These are phyloP conservation scores for Mola mola DNA, from an alignment of 2,113 vertebrate genomes.

Conservation along the genomic window DNA sequence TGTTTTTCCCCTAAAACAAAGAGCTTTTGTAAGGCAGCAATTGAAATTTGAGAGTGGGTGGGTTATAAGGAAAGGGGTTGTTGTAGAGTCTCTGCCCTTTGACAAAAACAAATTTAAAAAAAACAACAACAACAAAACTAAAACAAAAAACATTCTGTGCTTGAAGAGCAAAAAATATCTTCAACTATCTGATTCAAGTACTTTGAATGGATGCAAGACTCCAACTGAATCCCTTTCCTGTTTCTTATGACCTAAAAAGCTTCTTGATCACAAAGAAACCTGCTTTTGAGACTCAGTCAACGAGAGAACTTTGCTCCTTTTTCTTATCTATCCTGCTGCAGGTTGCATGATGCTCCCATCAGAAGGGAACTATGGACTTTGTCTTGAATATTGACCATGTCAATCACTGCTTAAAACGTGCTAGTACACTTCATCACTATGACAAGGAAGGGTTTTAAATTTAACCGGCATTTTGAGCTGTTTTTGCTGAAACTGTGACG, in stretches of 20 bases:
- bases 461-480: constrained; percentile 7
- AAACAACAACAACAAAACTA: neutral
- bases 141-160: constrained; percentile 32
- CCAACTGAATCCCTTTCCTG: constrained; percentile 35
- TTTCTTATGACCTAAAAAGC: constrained; percentile 47
- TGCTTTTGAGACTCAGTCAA: constrained; percentile 25
- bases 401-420: constrained; percentile 35
- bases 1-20: neutral
- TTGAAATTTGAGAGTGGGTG: neutral
- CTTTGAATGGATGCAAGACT: constrained; percentile 50
- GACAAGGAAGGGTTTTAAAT: constrained; percentile 7
- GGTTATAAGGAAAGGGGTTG: constrained; percentile 16
- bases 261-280: constrained; percentile 35
- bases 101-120: constrained; percentile 24
- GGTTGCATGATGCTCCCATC: constrained; percentile 69
- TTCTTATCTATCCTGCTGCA: constrained; percentile 50
- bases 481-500: constrained; percentile 10
- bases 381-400: constrained; percentile 49
- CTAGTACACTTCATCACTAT: constrained; percentile 1
- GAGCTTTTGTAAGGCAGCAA: constrained; percentile 2
- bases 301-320: constrained; percentile 45
- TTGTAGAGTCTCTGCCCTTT: constrained; percentile 10
- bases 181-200: constrained; percentile 51
- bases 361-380: constrained; percentile 38
- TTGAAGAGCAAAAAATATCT: constrained; percentile 53